Evolutionary conservation across 2,113 vertebrate species (phyloP).

Genomic region (Phyllostomus discolor): DNA sequence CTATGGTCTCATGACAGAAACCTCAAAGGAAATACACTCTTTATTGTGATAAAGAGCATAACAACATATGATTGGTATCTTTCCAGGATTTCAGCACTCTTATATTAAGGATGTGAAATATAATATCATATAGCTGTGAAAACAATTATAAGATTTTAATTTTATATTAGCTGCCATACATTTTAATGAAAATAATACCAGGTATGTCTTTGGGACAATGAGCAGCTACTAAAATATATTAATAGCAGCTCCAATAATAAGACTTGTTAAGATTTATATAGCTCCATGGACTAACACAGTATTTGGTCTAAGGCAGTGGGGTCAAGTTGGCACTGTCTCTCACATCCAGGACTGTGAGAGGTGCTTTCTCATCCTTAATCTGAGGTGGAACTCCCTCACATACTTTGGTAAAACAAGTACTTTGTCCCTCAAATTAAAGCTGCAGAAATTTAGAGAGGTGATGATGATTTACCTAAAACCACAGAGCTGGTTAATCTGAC

Average conservation of each 20-base stretch:
- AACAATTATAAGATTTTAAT: not conserved
- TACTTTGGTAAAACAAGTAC: not conserved
- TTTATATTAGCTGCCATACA: not conserved
- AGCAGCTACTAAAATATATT: not conserved
- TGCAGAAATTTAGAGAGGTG: not conserved
- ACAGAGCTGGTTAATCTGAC: not conserved
- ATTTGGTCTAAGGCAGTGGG: not conserved
- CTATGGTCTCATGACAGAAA: not conserved
- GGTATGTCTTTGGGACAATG: not conserved
- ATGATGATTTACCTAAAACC: not conserved
- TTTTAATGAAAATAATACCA: not conserved
- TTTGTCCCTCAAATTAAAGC: not conserved
- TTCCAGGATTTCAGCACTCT: not conserved
- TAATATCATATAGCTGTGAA: not conserved
- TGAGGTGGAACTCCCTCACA: not conserved
- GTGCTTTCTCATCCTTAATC: not conserved
- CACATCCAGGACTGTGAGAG: not conserved
- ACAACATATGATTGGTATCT: not conserved
- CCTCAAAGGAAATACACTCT: not conserved
- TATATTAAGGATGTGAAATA: not conserved
- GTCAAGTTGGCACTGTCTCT: not conserved
- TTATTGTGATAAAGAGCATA: conserved; percentile 3
- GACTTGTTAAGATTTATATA: not conserved
- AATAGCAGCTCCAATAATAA: not conserved
- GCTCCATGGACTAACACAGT: not conserved